These are phyloP conservation scores for Pseudoatta argentina DNA, from an alignment of 1,140 invertebrate genomes.

Conservation along the genomic window DNA sequence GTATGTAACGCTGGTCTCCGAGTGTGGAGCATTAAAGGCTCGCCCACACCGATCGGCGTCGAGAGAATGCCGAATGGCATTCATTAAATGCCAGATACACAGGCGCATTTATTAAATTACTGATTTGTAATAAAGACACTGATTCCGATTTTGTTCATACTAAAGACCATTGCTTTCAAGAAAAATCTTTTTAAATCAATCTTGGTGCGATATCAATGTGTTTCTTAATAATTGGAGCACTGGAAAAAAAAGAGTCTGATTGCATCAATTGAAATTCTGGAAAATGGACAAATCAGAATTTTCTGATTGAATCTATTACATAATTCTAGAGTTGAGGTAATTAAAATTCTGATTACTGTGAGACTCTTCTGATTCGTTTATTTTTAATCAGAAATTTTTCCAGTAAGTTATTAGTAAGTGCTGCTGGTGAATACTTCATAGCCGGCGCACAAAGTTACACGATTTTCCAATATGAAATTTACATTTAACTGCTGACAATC, in stretches of 20 bases:
- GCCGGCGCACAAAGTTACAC: not conserved
- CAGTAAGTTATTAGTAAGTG: not conserved
- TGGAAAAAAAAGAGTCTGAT: too few species aligned
- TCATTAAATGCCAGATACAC: not conserved
- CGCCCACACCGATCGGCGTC: conserved; percentile 4
- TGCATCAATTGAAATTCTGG: too few species aligned
- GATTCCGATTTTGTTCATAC: not conserved
- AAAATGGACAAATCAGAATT: too few species aligned
- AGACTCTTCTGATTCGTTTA: too few species aligned
- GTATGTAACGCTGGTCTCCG: conserved; percentile 49
- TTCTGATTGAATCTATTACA: too few species aligned
- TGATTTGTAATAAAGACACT: not conserved
- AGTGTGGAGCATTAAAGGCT: conserved; percentile 57
- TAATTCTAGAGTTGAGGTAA: too few species aligned
- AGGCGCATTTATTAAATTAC: conserved; percentile 14
- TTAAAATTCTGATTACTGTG: too few species aligned
- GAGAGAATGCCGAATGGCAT: not conserved
- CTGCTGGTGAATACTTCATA: not conserved
- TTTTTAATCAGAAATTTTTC: not conserved
- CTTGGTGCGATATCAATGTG: not conserved
- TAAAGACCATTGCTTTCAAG: not conserved
- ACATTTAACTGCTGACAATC: not conserved
- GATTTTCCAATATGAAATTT: conserved; percentile 15
- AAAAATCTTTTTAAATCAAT: conserved; percentile 4
- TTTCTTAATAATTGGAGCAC: not conserved